A percentile compares a stretch with the other conserved stretches of the same genome.
Conservation (phyloP, 2,113 vertebrate genomes). For the Nematolebias whitei region DNA sequence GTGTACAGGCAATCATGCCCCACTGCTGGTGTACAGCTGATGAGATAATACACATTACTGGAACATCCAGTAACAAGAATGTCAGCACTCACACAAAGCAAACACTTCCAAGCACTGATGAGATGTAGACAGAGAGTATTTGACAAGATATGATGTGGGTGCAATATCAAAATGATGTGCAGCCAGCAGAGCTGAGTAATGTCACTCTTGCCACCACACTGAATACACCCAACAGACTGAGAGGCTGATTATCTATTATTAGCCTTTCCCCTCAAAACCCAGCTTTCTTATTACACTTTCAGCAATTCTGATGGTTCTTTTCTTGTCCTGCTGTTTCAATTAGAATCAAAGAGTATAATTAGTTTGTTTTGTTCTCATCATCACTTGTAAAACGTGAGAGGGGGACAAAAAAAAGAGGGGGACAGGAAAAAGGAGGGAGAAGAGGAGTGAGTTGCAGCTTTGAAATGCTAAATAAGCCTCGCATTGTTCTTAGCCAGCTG, state of each 20-base stretch:
- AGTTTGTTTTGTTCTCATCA: slow-evolving; percentile 56
- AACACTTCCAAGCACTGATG: slow-evolving; percentile 5
- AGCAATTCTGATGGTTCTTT: not conserved
- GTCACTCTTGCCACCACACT: not conserved
- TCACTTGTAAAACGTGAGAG: slow-evolving; percentile 38
- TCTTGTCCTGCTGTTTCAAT: slow-evolving; percentile 32
- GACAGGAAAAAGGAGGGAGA: slow-evolving; percentile 22
- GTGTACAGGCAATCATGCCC: slow-evolving; percentile 6
- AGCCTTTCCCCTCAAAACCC: not conserved
- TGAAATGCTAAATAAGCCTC: slow-evolving; percentile 80
- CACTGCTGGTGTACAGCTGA: slow-evolving; percentile 11
- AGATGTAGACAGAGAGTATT: slow-evolving; percentile 9
- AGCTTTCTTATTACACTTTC: slow-evolving; percentile 1
- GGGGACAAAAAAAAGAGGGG: slow-evolving; percentile 22
- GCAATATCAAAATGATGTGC: slow-evolving; percentile 16
- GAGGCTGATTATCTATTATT: not conserved
- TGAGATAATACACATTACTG: slow-evolving; percentile 39
- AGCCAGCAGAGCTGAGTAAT: slow-evolving; percentile 3
- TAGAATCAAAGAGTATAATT: slow-evolving; percentile 54
- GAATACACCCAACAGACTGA: slow-evolving; percentile 1
- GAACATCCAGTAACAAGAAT: slow-evolving; percentile 42
- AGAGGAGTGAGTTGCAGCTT: slow-evolving; percentile 58
- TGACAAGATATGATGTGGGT: slow-evolving; percentile 17
- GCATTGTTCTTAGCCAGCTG: slow-evolving; percentile 81
- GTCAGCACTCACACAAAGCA: slow-evolving; percentile 17